Percentiles rank a stretch among this genome's conserved stretches.
Evolutionary conservation across 2,888 invertebrate species (phyloP).

Genomic region (Apamea monoglypha): DNA sequence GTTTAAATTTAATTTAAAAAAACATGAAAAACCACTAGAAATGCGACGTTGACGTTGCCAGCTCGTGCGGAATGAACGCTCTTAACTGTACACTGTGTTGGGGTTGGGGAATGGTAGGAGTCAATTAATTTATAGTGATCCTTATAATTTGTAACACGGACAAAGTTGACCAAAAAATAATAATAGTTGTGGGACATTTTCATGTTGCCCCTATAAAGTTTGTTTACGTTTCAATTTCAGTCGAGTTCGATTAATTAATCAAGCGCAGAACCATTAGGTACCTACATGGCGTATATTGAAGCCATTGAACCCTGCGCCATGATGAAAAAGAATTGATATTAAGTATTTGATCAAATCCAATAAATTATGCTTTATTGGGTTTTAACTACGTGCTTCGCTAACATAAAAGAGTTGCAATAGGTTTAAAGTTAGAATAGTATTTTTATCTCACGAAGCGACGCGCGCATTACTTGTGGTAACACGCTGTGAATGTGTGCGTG

Average conservation of each 20-base stretch:
- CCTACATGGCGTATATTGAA: neutral
- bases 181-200: neutral
- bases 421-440: neutral
- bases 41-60: too few relatives aligned
- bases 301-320: neutral
- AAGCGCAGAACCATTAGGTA: constrained; percentile 6
- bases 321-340: neutral
- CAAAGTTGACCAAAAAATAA: constrained; percentile 1
- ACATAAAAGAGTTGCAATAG: neutral
- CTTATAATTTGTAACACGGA: constrained; percentile 4
- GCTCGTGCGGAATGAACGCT: too few relatives aligned
- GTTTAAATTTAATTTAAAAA: neutral
- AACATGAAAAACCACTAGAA: neutral
- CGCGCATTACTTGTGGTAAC: too few relatives aligned
- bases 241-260: constrained; percentile 22
- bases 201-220: constrained; percentile 12
- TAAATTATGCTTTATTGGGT: neutral
- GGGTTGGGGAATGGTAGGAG: neutral
- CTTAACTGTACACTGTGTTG: neutral
- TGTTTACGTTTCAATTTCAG: constrained; percentile 27
- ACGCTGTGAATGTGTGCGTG: too few relatives aligned
- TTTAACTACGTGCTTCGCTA: neutral
- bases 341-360: neutral
- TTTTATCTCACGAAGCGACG: too few relatives aligned
- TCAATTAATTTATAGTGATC: neutral